These are phyloP conservation scores for Hemiprocne comata DNA, from an alignment of 2,113 vertebrate genomes.

Conservation along the genomic window DNA sequence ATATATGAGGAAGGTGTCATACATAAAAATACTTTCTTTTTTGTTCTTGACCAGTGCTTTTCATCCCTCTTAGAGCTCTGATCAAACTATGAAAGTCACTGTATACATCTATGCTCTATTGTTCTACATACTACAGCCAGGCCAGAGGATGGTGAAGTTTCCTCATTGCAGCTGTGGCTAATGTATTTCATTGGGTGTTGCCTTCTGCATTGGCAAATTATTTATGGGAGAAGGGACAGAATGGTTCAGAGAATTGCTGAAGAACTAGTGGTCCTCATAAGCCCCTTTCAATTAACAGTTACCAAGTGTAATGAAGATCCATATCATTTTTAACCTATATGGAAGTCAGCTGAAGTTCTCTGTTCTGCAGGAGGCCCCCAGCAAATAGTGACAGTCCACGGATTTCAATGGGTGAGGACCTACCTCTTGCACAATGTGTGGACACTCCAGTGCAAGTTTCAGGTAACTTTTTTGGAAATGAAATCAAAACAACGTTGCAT, in stretches of 20 bases:
- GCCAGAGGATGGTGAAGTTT: background rate
- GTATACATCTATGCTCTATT: background rate
- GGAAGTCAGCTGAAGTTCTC: background rate
- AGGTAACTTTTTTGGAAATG: background rate
- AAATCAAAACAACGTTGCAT: background rate
- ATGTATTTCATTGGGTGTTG: background rate
- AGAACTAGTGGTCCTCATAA: background rate
- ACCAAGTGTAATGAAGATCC: background rate
- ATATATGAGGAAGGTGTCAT: background rate
- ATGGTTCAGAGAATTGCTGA: background rate
- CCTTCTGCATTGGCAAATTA: background rate
- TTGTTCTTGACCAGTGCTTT: background rate
- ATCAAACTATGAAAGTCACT: background rate
- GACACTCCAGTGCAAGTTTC: too few relatives aligned
- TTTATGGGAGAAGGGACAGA: background rate
- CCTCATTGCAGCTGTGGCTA: background rate
- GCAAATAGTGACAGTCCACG: too few relatives aligned
- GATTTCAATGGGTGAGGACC: too few relatives aligned
- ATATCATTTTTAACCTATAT: background rate
- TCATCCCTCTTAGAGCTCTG: background rate
- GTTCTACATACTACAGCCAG: background rate
- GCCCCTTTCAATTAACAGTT: background rate
- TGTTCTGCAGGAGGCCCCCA: background rate
- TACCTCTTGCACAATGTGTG: too few relatives aligned
- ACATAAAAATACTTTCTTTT: background rate